Evolutionary conservation across 2,888 invertebrate genomes (phyloP).

Genomic region (Lymantria monacha): DNA sequence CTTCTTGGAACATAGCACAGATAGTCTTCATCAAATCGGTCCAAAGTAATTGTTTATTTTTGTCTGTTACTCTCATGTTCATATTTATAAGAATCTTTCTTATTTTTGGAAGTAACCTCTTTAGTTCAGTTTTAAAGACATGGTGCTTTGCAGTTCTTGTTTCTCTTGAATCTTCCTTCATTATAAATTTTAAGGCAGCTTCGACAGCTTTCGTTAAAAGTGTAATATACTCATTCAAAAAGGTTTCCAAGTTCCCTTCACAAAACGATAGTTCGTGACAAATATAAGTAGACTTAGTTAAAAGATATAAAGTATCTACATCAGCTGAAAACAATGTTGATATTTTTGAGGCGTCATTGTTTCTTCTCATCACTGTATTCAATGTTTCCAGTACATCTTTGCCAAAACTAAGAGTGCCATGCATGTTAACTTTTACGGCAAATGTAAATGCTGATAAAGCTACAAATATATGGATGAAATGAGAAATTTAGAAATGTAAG

Average conservation of each 20-base stretch:
- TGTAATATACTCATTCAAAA: constrained; percentile 53
- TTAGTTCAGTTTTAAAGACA: constrained; percentile 40
- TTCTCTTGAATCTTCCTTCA: constrained; percentile 6
- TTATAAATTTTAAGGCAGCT: constrained; percentile 38
- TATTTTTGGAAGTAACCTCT: constrained; percentile 35
- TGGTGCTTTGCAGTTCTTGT: constrained; percentile 3
- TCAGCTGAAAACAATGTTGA: constrained; percentile 22
- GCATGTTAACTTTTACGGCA: constrained; percentile 59
- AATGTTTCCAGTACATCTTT: constrained; percentile 57
- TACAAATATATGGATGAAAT: constrained; percentile 28
- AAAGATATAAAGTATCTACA: constrained; percentile 32
- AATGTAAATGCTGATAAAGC: constrained; percentile 26
- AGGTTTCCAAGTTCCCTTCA: constrained; percentile 30
- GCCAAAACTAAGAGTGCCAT: constrained; percentile 58
- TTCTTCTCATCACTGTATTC: constrained; percentile 36
- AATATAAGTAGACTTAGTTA: constrained; percentile 42
- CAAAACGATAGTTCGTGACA: constrained; percentile 54
- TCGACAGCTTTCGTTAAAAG: constrained; percentile 44
- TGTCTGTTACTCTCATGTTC: constrained; percentile 33
- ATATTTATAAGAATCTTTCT: constrained; percentile 41
- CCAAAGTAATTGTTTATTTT: constrained; percentile 45
- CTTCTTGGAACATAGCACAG: constrained; percentile 50
- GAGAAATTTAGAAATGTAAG: too few species aligned
- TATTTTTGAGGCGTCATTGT: constrained; percentile 26
- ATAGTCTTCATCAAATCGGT: constrained; percentile 53